Conservation (phyloP, 2,797 vertebrate species). For the Pangasius krempfi region DNA sequence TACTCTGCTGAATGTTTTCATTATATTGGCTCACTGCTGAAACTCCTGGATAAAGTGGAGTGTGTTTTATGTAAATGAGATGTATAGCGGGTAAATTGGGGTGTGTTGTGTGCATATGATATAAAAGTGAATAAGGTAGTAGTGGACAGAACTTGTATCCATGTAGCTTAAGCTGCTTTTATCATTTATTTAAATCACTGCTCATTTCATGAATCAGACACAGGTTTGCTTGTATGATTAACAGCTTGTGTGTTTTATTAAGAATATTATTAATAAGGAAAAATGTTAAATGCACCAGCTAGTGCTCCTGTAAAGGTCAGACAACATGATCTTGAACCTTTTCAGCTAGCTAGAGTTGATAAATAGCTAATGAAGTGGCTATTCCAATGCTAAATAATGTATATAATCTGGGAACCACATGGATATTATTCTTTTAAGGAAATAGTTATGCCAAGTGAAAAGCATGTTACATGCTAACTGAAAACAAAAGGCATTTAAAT, state of each 20-base stretch:
- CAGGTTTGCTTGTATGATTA: background rate
- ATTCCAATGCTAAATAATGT: background rate
- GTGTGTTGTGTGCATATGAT: background rate
- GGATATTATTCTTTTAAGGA: background rate
- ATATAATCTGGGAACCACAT: background rate
- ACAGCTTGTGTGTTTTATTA: background rate
- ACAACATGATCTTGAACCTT: background rate
- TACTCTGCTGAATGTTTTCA: background rate
- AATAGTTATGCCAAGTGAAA: background rate
- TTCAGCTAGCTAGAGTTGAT: background rate
- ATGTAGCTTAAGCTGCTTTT: background rate
- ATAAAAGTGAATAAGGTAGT: background rate
- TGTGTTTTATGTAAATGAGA: background rate
- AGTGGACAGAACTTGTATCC: background rate
- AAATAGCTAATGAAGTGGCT: background rate
- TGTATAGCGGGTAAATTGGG: background rate
- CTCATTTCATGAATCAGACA: background rate
- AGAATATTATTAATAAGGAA: background rate
- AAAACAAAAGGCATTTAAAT: background rate
- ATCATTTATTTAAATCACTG: background rate
- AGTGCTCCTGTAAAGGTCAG: background rate
- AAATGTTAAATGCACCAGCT: background rate
- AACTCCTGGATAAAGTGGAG: background rate
- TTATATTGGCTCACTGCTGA: background rate
- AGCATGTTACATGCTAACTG: background rate